A percentile compares a stretch with the other conserved stretches of the same genome.
These are phyloP conservation scores for Bombus huntii DNA, from an alignment of 1,140 invertebrate genomes.

Conservation along the genomic window DNA sequence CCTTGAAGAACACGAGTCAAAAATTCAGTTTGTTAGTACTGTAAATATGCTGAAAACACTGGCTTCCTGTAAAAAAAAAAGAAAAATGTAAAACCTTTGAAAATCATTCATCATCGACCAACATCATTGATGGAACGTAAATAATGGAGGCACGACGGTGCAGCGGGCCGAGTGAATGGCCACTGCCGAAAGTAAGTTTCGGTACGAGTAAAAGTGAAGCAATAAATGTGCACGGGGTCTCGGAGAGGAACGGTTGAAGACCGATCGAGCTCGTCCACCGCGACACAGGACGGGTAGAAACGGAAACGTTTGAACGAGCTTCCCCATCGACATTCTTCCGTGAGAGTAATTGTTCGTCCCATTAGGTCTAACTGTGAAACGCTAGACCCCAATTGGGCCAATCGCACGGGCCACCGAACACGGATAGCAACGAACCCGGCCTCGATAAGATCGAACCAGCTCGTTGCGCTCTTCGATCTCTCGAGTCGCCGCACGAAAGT, in stretches of 20 bases:
- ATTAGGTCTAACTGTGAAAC: constrained; percentile 53
- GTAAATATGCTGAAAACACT: too few species aligned
- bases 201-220: constrained; percentile 65
- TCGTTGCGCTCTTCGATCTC: neutral
- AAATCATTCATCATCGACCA: neutral
- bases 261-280: constrained; percentile 12
- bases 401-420: constrained; percentile 45
- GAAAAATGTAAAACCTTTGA: neutral
- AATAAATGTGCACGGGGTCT: constrained; percentile 22
- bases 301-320: constrained; percentile 49
- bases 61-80: accelerated
- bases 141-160: neutral
- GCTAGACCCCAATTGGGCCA: constrained; percentile 33
- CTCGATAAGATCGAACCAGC: constrained; percentile 28
- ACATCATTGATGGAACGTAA: neutral
- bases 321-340: constrained; percentile 31
- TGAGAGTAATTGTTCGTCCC: constrained; percentile 52
- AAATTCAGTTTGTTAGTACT: too few species aligned
- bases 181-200: constrained; percentile 67
- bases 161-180: neutral
- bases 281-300: constrained; percentile 4
- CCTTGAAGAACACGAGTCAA: too few species aligned
- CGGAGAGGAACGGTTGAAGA: neutral
- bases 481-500: constrained; percentile 35
- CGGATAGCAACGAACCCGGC: constrained; percentile 5